Evolutionary conservation across 2,113 vertebrate genomes (phyloP), one percentile per base, ranked within the genome.

Genomic region (Rutilus rutilus): DNA sequence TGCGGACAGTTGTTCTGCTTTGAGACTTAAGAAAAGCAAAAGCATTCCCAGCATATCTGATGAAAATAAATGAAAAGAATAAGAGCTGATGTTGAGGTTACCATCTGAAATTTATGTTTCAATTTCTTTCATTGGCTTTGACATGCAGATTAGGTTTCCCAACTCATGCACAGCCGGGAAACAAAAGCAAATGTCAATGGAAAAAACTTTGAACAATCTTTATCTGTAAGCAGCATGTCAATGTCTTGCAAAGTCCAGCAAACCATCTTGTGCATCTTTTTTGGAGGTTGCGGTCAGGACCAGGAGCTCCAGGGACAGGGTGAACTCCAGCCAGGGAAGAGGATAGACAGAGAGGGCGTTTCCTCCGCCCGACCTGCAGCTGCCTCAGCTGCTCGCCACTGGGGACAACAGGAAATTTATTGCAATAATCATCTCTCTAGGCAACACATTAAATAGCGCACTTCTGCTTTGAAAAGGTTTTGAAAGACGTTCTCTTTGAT

Each of bases 401-500:
- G 82, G 89, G 59, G 85, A 91, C 86, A 60, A 73, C 54, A 47
- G 25, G 85, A 91, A 91, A 93, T 94, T 93, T 93, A 94, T 91
- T 91, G 86, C 90, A 93, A 92, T 90, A 90, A 89, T 92, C 69
- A 60, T 91, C 92, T 91, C 93, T 82, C 83, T 89, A 91, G 94
- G 93, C 93, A 88, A 90, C 87, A 73, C 87, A 90, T 92, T 89
- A 94, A 94, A 94, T 90, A 42, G 67, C 89, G 82, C 89, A 92
- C 90, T 90, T 91, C 88, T 92, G n/a, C 75, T 85, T 88, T 90
- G 91, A 88, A 93, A 92, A 91, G 4, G 76, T 90, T 93, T 92
- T 90, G 89, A 93, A 92, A 92, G 89, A 78, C 71, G 54, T 84
- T 90, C 89, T 89, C 93, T 95, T 94, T 94, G 94, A 95, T 94